Evolutionary conservation across 2,888 invertebrate genomes (phyloP), one percentile per base, ranked within the genome.

Genomic region (Cheilosia soror): DNA sequence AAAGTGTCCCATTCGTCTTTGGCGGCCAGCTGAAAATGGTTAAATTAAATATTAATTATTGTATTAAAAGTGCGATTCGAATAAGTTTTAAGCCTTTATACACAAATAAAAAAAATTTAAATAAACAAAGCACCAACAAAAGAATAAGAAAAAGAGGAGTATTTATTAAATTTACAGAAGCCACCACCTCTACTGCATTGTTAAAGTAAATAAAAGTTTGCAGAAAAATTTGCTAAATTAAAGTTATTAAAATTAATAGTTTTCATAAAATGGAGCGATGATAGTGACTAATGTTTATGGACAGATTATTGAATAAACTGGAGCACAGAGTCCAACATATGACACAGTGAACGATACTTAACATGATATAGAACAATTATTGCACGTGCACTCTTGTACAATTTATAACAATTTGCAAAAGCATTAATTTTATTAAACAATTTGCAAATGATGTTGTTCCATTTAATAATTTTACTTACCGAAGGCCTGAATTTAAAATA

Each of bases 1-100:
- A 93, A 95, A 95, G 93, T 95, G 95, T 92, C 96, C 96, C 94
- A 95, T 94, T 92, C 97, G 96, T 91, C 95, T 95, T 92, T 95
- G 93, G 91, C 97, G 96, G 88, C 91, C 92, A 90, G 88, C 92
- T 92, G 89, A 25, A 89, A 58, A 87, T 81, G 29, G 44, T 65
- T 75, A 27, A 40, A 33, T 7, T 15, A 49, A 68, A 47, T 47
- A 44, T 49, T 20, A 65, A 68, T 62, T 65, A 53, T 42, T 6
- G 9, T 6, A 51, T 6, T 2, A 25, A 49, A 37, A 33, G 62
- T 20, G 9, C 5, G 5, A 37, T 20, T 53, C n/a, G 4, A 44
- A 7, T 15, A 27, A 2, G 0, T 33, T 53, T 15, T 11, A 15
- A 58, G 49, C 49, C n/a, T 37, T 66, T 27, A 31, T 68, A 20